Base-by-base conservation (phyloP, 2,113 vertebrate species). In the Tyto alba region DNA sequence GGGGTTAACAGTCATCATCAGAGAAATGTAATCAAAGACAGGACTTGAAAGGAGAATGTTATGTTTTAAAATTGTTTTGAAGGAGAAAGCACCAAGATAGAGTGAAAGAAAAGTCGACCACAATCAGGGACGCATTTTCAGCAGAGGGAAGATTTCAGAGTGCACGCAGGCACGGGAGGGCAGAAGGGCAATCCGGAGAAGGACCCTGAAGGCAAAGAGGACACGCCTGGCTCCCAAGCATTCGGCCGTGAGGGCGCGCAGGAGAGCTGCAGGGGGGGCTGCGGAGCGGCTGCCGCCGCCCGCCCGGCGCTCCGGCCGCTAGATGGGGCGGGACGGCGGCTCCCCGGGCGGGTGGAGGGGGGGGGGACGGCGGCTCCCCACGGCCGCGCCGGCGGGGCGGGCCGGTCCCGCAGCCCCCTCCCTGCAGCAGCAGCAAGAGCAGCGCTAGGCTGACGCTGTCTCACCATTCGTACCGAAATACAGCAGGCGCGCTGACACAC, bases 401-500 rank as follows among this genome's bases (percentile, higher is more conserved):
- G 8, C 1, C 1, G 11, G 21, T 30, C 16, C 18, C 47, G 1
- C n/a, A 23, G 47, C 30, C 21, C 11, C 14, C 3, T 38, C 26
- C 4, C 14, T 13, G 60, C 20, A 16, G 29, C 27, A 2, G 22
- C 26, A 21, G 19, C 4, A 14, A n/a, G n/a, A n/a, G n/a, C n/a
- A 30, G 19, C 2, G 8, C 29, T 16, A 13, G 27, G 2, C 4
- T 10, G 43, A 20, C 34, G 47, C 4, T 45, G 40, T 15, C 36
- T 16, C 30, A 25, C 3, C 17, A 7, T 6, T 11, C 5, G 0
- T 10, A 8, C 27, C 21, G 5, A 50, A 27, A 14, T 8, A 36
- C 5, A 10, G 48, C 0, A 0, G 25, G 16, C 7, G 9, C 36
- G 29, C 21, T 27, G 26, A 30, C 36, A 47, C n/a, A 9, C 1